Percentiles rank a stretch among this genome's conserved stretches.
Evolutionary conservation across 2,888 invertebrate genomes (phyloP).

Genomic region (Philonicus albiceps): DNA sequence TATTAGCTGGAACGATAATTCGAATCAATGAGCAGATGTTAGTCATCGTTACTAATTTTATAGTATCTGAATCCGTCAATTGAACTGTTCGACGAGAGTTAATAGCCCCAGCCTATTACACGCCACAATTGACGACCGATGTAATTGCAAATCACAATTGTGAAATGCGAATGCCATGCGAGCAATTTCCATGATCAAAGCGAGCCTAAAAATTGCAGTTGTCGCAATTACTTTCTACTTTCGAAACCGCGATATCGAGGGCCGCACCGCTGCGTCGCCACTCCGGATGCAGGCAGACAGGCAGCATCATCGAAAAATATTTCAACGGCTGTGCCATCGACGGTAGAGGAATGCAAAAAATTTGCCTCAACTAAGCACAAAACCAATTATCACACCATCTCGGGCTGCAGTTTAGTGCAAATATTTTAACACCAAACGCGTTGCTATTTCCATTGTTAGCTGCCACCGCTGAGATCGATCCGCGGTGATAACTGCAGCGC

Average conservation of each 20-base stretch:
- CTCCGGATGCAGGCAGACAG: not conserved
- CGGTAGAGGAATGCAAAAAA: conserved; percentile 10
- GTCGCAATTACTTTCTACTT: not conserved
- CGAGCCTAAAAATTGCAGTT: not conserved
- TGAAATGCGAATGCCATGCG: not conserved
- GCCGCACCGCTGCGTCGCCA: not conserved
- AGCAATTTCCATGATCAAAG: not conserved
- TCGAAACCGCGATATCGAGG: not conserved
- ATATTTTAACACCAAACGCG: conserved; percentile 38
- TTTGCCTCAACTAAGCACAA: conserved; percentile 18
- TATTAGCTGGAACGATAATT: not conserved
- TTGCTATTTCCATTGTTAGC: conserved; percentile 26
- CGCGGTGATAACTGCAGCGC: conserved; percentile 9
- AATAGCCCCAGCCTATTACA: not conserved
- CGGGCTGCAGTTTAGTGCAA: conserved; percentile 31
- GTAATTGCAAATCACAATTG: not conserved
- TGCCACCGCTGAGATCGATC: conserved; percentile 32
- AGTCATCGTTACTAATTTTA: not conserved
- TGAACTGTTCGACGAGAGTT: not conserved
- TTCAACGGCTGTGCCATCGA: not conserved
- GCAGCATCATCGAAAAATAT: not conserved
- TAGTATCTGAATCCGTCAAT: not conserved
- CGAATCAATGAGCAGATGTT: not conserved
- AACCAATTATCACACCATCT: conserved; percentile 41
- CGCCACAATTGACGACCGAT: not conserved